phyloP scores from a whole-genome alignment of 2,113 vertebrate species.

The Hydropotes inermis region DNA sequence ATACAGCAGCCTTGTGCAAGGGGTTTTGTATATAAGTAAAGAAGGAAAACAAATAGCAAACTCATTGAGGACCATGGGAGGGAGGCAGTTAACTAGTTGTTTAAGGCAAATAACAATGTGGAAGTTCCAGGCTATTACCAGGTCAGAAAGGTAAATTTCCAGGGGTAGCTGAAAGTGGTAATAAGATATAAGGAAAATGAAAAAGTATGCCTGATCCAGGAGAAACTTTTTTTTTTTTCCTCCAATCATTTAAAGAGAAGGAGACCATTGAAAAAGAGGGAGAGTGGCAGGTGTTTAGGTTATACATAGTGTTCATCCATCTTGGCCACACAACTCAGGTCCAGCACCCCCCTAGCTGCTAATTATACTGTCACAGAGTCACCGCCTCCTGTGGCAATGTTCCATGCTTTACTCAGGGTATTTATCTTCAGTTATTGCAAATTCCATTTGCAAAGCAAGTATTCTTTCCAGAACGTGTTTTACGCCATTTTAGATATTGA shows the following conservation, averaged over 20 bases:
- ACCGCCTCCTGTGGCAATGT: fast-evolving
- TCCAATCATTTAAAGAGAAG: not conserved
- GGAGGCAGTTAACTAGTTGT: not conserved
- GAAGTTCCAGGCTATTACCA: not conserved
- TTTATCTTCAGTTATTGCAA: not conserved
- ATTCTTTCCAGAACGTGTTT: not conserved
- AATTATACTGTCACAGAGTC: not conserved
- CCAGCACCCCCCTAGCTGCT: not conserved
- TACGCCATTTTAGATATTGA: not conserved
- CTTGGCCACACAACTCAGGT: not conserved
- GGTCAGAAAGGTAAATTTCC: not conserved
- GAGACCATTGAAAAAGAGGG: fast-evolving
- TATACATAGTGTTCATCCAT: not conserved
- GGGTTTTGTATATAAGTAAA: not conserved
- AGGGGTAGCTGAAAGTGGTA: not conserved
- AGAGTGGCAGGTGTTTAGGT: not conserved
- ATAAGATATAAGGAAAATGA: not conserved
- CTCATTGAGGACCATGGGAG: not conserved
- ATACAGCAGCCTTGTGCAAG: not conserved
- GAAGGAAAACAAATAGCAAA: not conserved
- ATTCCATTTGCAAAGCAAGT: not conserved
- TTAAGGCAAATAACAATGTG: not conserved
- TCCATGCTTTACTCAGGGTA: not conserved
- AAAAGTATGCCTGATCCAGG: not conserved
- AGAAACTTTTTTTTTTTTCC: not conserved